Percentiles rank a stretch among this genome's conserved stretches.
phyloP scores from a whole-genome alignment of 1,140 invertebrate species.

The Gyrodactylus salaris region DNA sequence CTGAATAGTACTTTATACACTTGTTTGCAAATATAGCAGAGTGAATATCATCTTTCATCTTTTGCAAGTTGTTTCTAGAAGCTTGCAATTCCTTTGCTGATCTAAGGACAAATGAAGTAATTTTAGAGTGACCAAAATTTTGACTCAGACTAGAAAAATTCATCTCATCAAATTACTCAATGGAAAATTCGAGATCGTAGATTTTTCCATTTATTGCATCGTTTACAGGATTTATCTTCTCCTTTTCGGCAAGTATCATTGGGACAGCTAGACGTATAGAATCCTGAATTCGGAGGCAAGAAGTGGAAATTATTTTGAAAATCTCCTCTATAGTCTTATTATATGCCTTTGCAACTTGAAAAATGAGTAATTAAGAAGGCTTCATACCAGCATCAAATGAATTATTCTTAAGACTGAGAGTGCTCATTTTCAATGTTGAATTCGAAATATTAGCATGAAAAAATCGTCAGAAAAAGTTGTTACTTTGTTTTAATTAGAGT shows the following conservation, averaged over 20 bases:
- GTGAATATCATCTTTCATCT: not conserved
- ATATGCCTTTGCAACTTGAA: not conserved
- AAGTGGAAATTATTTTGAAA: not conserved
- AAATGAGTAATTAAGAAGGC: not conserved
- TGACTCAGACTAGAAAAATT: not conserved
- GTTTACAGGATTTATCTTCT: not conserved
- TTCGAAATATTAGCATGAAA: not conserved
- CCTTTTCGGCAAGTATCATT: not conserved
- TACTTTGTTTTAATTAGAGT: not conserved
- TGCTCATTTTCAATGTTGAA: not conserved
- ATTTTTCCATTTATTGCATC: not conserved
- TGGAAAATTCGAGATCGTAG: not conserved
- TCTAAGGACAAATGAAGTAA: too few species aligned
- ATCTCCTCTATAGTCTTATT: not conserved
- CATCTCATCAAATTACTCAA: not conserved
- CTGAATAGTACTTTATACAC: not conserved
- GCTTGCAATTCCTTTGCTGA: not conserved
- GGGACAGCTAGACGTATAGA: not conserved
- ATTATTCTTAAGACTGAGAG: not conserved
- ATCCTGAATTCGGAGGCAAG: not conserved
- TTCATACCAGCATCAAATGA: not conserved
- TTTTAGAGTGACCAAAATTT: too few species aligned
- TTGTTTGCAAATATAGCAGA: not conserved
- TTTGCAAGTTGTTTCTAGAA: not conserved
- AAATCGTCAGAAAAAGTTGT: not conserved